These are phyloP conservation scores for Hippoglossus hippoglossus DNA, from an alignment of 2,797 vertebrate species.

Conservation along the genomic window DNA sequence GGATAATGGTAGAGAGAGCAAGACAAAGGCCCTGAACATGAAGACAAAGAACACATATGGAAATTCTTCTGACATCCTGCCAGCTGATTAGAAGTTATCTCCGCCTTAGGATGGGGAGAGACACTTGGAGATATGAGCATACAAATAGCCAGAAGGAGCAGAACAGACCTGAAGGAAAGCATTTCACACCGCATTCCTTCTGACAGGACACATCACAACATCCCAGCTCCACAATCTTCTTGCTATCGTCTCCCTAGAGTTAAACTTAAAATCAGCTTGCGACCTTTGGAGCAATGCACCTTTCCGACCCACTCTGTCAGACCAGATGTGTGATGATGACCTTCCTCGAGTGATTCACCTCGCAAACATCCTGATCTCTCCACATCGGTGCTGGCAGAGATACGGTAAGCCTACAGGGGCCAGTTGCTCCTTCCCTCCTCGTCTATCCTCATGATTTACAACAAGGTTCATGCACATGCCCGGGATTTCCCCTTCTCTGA, in stretches of 20 bases:
- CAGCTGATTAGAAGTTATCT: slow-evolving; percentile 43
- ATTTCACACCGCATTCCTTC: slow-evolving; percentile 64
- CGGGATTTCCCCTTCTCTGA: slow-evolving; percentile 66
- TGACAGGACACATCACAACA: slow-evolving; percentile 21
- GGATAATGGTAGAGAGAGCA: not conserved
- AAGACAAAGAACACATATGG: slow-evolving; percentile 1
- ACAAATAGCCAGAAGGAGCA: slow-evolving; percentile 55
- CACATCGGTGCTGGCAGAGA: slow-evolving; percentile 39
- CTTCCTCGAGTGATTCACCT: slow-evolving; percentile 46
- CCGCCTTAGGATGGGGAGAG: slow-evolving; percentile 41
- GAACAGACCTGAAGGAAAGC: slow-evolving; percentile 46
- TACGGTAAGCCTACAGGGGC: slow-evolving; percentile 28
- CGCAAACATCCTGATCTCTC: slow-evolving; percentile 44
- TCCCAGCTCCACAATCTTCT: not conserved
- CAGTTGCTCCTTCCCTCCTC: slow-evolving; percentile 37
- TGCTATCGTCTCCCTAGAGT: slow-evolving; percentile 1
- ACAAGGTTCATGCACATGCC: slow-evolving; percentile 59
- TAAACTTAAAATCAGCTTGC: not conserved
- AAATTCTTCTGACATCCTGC: slow-evolving; percentile 30
- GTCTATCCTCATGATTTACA: slow-evolving; percentile 63
- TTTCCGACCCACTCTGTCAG: slow-evolving; percentile 9
- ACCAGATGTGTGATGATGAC: slow-evolving; percentile 67
- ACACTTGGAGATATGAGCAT: slow-evolving; percentile 54
- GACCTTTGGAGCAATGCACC: slow-evolving; percentile 1
- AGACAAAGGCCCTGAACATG: not conserved